Conservation (phyloP, 2,797 vertebrate species). For the Xyrichtys novacula region DNA sequence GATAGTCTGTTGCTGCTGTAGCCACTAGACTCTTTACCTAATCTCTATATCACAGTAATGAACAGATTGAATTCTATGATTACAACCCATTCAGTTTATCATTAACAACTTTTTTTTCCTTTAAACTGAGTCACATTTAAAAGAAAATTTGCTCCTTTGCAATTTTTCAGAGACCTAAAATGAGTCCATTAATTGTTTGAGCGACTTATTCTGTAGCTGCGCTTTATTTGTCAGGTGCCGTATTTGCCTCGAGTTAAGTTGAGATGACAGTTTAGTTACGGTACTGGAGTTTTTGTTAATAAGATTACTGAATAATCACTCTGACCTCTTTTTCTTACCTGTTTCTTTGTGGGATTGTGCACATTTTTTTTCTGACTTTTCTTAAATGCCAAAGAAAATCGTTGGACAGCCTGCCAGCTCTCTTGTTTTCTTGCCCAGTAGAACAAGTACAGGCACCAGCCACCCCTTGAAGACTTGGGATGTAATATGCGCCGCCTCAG, state of each 20-base stretch:
- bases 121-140: too few relatives aligned
- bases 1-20: too few relatives aligned
- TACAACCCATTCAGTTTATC: too few relatives aligned
- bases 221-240: background rate
- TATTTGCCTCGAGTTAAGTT: background rate
- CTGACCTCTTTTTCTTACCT: constrained; percentile 4
- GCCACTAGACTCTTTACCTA: too few relatives aligned
- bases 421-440: constrained; percentile 25
- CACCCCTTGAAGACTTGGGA: constrained; percentile 20
- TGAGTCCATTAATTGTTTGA: background rate
- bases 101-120: too few relatives aligned
- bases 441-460: constrained; percentile 2
- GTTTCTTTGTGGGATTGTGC: constrained; percentile 1
- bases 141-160: too few relatives aligned
- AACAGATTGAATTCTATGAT: too few relatives aligned
- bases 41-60: too few relatives aligned
- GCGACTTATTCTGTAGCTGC: background rate
- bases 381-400: constrained; percentile 28
- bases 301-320: background rate
- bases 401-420: constrained; percentile 39
- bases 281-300: background rate
- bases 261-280: background rate
- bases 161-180: background rate
- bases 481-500: constrained; percentile 16
- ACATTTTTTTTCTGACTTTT: constrained; percentile 1